Evolutionary conservation across 1,140 invertebrate genomes (phyloP).

Genomic region (Pogonomyrmex barbatus): DNA sequence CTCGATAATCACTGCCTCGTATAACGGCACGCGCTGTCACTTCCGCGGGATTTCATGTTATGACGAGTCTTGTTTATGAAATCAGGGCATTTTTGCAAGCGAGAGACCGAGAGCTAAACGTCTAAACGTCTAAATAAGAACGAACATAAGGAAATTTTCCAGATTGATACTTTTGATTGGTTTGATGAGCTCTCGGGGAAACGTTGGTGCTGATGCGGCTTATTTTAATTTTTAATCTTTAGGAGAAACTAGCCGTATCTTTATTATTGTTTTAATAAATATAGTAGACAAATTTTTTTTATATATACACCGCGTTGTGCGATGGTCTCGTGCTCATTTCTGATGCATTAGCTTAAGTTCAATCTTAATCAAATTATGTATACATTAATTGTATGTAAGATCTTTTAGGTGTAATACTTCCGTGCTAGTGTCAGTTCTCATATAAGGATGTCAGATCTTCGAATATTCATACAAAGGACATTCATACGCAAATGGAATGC

Average conservation of each 20-base stretch:
- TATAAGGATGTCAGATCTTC: not conserved
- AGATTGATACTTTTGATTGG: constrained; percentile 52
- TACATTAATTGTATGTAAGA: not conserved
- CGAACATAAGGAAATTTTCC: constrained; percentile 56
- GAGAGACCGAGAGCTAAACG: constrained; percentile 24
- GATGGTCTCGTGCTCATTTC: constrained; percentile 40
- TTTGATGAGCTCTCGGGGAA: constrained; percentile 56
- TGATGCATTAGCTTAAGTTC: constrained; percentile 14
- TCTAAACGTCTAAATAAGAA: constrained; percentile 11
- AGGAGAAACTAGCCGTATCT: constrained; percentile 18
- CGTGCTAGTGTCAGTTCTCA: not conserved
- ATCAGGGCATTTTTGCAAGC: constrained; percentile 39
- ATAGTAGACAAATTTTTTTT: constrained; percentile 26
- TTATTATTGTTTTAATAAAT: constrained; percentile 22
- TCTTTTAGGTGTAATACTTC: constrained; percentile 6
- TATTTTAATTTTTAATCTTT: constrained; percentile 53
- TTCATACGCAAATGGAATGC: not conserved
- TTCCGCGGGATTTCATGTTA: constrained; percentile 6
- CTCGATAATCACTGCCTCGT: constrained; percentile 50
- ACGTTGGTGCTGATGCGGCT: constrained; percentile 61
- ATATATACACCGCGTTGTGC: not conserved
- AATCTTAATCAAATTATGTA: constrained; percentile 35
- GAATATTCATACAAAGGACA: not conserved
- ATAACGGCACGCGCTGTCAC: constrained; percentile 37
- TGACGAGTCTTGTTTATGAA: constrained; percentile 37